A percentile compares a stretch with the other conserved stretches of the same genome.
phyloP scores from a whole-genome alignment of 2,888 invertebrate genomes.

The Heliconius charithonia region DNA sequence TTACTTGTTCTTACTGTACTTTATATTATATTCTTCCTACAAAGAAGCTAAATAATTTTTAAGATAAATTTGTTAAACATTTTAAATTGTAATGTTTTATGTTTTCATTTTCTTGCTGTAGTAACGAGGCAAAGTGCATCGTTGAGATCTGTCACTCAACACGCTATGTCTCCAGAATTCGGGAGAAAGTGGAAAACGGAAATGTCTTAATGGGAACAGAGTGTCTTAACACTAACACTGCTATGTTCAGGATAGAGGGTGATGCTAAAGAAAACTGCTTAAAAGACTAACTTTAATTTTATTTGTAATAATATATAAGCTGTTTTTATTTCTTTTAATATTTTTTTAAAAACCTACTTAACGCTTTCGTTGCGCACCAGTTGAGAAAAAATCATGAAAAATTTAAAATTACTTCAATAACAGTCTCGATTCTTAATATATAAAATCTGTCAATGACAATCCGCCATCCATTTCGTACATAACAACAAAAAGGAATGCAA shows the following conservation, averaged over 20 bases:
- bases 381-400: neutral
- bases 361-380: neutral
- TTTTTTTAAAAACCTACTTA: neutral
- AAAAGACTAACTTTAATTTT: neutral
- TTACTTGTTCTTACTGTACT: neutral
- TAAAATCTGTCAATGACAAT: neutral
- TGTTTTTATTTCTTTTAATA: neutral
- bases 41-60: neutral
- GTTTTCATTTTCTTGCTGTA: neutral
- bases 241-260: too few relatives aligned
- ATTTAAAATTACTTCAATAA: neutral
- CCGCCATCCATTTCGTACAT: neutral
- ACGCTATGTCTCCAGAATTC: too few relatives aligned
- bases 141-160: too few relatives aligned
- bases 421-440: neutral
- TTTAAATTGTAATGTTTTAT: too few relatives aligned
- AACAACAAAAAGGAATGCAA: constrained; percentile 2
- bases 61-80: neutral
- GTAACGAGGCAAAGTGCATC: too few relatives aligned
- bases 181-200: too few relatives aligned
- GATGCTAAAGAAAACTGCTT: neutral
- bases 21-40: neutral
- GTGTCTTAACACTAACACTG: too few relatives aligned
- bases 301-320: neutral
- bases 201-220: too few relatives aligned